Evolutionary conservation across 2,888 invertebrate genomes (phyloP).

Genomic region (Calameuta pallipes): DNA sequence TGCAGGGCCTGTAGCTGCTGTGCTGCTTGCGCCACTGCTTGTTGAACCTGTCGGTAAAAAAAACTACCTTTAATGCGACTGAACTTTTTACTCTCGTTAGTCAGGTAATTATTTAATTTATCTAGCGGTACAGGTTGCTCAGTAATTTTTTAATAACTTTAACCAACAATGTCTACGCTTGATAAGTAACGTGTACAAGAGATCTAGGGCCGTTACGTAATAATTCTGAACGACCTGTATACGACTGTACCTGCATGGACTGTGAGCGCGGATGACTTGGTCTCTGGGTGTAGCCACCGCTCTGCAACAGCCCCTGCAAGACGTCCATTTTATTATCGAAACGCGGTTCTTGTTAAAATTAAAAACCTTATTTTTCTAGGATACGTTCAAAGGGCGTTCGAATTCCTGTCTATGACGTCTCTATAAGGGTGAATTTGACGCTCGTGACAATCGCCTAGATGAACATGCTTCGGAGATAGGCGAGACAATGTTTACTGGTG

Average conservation of each 20-base stretch:
- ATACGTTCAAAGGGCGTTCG: neutral
- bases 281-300: conserved; percentile 59
- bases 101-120: neutral
- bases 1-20: conserved; percentile 87
- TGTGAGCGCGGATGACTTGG: conserved; percentile 57
- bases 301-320: conserved; percentile 63
- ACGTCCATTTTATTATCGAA: conserved; percentile 16
- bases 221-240: conserved; percentile 4
- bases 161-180: neutral
- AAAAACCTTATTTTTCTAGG: neutral
- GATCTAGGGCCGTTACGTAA: neutral
- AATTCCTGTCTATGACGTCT: neutral
- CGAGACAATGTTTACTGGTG: neutral
- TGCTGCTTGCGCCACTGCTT: conserved; percentile 86
- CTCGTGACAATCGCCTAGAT: neutral
- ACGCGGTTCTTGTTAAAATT: neutral
- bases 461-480: neutral
- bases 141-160: neutral
- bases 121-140: neutral
- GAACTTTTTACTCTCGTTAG: neutral
- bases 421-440: neutral
- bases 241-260: conserved; percentile 56
- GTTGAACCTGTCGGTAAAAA: conserved; percentile 73
- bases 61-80: neutral
- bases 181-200: neutral